phyloP scores from a whole-genome alignment of 1,140 invertebrate species.

The Drosophila athabasca region DNA sequence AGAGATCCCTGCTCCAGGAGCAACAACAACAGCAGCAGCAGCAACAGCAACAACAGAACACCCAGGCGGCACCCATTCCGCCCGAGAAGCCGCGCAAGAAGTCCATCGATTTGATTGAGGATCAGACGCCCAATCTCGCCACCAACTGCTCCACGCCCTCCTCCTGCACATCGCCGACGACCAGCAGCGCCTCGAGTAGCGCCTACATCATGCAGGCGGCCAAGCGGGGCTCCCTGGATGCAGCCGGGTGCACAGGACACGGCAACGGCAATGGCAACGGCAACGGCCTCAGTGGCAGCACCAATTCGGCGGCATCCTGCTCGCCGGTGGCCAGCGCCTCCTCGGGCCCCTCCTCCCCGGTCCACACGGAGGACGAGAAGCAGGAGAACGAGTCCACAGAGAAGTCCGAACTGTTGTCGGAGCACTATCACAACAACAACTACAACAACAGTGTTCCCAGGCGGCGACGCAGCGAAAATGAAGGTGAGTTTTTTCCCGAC shows the following conservation, averaged over 20 bases:
- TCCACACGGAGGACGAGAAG: slow-evolving; percentile 85
- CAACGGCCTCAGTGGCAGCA: slow-evolving; percentile 66
- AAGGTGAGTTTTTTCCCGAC: slow-evolving; percentile 73
- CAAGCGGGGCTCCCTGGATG: slow-evolving; percentile 71
- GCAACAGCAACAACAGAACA: slow-evolving; percentile 45
- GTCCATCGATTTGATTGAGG: slow-evolving; percentile 79
- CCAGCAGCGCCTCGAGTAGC: slow-evolving; percentile 50
- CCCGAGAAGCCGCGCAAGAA: slow-evolving; percentile 80
- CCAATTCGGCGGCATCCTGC: slow-evolving; percentile 71
- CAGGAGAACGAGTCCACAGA: slow-evolving; percentile 85
- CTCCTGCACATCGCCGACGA: slow-evolving; percentile 62
- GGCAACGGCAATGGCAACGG: slow-evolving; percentile 53
- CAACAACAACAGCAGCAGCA: slow-evolving; percentile 56
- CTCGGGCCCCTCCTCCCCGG: slow-evolving; percentile 84
- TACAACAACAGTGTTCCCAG: slow-evolving; percentile 69
- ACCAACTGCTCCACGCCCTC: slow-evolving; percentile 57
- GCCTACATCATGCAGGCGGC: slow-evolving; percentile 51
- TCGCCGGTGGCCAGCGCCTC: slow-evolving; percentile 82
- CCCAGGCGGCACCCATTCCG: slow-evolving; percentile 59
- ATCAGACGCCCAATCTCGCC: slow-evolving; percentile 31
- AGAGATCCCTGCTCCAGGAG: slow-evolving; percentile 66
- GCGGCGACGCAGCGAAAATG: slow-evolving; percentile 73
- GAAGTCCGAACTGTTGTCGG: slow-evolving; percentile 78
- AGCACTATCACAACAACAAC: slow-evolving; percentile 47
- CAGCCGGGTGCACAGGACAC: slow-evolving; percentile 14